A percentile compares a stretch with the other conserved stretches of the same genome.
phyloP scores from a whole-genome alignment of 2,113 vertebrate species.

The Sitta europaea region DNA sequence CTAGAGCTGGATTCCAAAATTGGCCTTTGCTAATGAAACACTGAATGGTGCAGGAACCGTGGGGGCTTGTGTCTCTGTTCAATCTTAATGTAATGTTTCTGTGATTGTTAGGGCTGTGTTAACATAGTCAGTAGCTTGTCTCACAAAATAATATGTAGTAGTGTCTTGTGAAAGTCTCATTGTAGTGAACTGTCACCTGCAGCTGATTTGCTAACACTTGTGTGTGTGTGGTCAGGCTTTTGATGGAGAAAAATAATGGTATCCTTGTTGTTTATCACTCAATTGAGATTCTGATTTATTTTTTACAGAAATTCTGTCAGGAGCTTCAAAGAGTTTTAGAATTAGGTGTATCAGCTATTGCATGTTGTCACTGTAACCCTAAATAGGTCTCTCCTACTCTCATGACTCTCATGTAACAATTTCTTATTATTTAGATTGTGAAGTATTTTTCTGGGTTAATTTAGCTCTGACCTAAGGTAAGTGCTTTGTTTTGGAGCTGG shows the following conservation, averaged over 20 bases:
- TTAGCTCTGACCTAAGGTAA: not conserved
- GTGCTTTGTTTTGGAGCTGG: not conserved
- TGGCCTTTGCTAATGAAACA: not conserved
- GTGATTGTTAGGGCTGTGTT: fast-evolving
- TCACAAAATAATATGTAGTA: not conserved
- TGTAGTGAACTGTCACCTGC: not conserved
- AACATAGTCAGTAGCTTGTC: not conserved
- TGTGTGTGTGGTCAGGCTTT: not conserved
- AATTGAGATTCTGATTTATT: not conserved
- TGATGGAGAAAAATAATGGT: not conserved
- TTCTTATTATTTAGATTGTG: not conserved
- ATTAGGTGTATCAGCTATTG: not conserved
- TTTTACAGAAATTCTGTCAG: not conserved
- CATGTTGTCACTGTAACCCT: not conserved
- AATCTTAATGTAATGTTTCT: not conserved
- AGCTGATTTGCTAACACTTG: not conserved
- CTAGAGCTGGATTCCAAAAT: not conserved
- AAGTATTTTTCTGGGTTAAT: not conserved
- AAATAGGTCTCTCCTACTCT: not conserved
- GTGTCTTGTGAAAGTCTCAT: not conserved
- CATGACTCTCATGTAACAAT: not conserved
- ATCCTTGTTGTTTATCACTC: not conserved
- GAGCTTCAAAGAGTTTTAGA: not conserved
- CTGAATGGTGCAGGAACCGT: not conserved
- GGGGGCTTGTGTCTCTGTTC: not conserved